These are phyloP conservation scores for Ectobius pallidus DNA, from an alignment of 2,888 invertebrate species.

Conservation along the genomic window DNA sequence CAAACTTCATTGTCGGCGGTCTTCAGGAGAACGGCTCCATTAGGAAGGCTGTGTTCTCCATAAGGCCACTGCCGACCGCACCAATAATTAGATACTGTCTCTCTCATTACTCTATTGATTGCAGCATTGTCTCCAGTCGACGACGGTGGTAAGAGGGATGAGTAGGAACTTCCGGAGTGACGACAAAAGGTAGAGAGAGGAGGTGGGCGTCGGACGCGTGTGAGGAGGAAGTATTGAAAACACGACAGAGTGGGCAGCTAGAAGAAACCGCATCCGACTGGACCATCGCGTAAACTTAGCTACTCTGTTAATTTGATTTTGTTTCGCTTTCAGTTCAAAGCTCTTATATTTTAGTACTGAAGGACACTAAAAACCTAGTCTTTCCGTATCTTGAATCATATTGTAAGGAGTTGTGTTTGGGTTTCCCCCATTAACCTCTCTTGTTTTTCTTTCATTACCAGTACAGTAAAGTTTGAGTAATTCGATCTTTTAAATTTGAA, in stretches of 20 bases:
- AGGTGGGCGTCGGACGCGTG: background rate
- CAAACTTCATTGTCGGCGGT: conserved; percentile 32
- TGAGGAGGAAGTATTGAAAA: background rate
- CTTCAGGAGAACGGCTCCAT: conserved; percentile 28
- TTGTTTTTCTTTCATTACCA: too few relatives aligned
- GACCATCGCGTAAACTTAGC: too few relatives aligned
- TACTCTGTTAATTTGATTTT: background rate
- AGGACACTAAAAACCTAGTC: too few relatives aligned
- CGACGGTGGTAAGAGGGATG: background rate
- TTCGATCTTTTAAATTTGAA: too few relatives aligned
- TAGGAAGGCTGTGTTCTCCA: conserved; percentile 19
- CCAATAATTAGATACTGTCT: conserved; percentile 35
- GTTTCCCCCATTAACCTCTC: too few relatives aligned
- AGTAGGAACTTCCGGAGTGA: background rate
- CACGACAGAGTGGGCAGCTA: background rate
- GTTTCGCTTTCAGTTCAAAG: too few relatives aligned
- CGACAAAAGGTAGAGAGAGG: background rate
- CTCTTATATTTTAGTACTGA: too few relatives aligned
- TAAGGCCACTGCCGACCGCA: conserved; percentile 26
- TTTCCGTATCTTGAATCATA: too few relatives aligned
- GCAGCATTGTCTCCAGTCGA: conserved; percentile 35
- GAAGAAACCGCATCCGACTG: background rate
- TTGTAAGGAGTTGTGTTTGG: too few relatives aligned
- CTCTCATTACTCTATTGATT: conserved; percentile 38
- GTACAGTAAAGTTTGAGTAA: too few relatives aligned